Evolutionary conservation across 2,888 invertebrate species (phyloP).

Genomic region (Girardia tigrina): DNA sequence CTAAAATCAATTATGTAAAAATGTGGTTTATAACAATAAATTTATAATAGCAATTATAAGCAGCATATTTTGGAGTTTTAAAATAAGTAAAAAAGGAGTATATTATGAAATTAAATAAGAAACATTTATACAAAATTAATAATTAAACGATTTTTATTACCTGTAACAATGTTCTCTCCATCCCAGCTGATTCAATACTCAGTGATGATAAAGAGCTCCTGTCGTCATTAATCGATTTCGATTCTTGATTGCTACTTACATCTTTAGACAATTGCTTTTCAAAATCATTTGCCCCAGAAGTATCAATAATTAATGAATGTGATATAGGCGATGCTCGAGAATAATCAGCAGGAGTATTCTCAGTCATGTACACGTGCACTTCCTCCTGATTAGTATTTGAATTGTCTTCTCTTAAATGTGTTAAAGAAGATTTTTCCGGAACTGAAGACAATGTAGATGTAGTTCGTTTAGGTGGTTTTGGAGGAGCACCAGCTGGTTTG

Average conservation of each 20-base stretch:
- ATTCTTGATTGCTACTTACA: neutral
- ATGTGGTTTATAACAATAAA: too few species aligned
- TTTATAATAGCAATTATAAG: too few species aligned
- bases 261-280: neutral
- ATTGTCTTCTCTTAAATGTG: neutral
- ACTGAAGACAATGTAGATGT: constrained; percentile 24
- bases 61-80: too few species aligned
- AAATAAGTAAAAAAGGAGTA: too few species aligned
- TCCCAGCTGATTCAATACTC: constrained; percentile 31
- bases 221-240: constrained; percentile 24
- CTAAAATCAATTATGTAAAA: too few species aligned
- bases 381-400: constrained; percentile 2
- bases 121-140: too few species aligned
- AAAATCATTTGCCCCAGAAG: neutral
- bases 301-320: neutral
- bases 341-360: constrained; percentile 27
- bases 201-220: constrained; percentile 28
- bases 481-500: neutral
- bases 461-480: constrained; percentile 24
- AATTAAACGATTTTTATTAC: too few species aligned
- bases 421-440: neutral
- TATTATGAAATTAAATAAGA: too few species aligned
- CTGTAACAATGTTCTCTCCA: constrained; percentile 27
- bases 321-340: constrained; percentile 15
- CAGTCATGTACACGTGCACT: constrained; percentile 25